Evolutionary conservation across 2,113 vertebrate genomes (phyloP), one percentile per base, ranked within the genome.

Genomic region (Toxotes jaculatrix): DNA sequence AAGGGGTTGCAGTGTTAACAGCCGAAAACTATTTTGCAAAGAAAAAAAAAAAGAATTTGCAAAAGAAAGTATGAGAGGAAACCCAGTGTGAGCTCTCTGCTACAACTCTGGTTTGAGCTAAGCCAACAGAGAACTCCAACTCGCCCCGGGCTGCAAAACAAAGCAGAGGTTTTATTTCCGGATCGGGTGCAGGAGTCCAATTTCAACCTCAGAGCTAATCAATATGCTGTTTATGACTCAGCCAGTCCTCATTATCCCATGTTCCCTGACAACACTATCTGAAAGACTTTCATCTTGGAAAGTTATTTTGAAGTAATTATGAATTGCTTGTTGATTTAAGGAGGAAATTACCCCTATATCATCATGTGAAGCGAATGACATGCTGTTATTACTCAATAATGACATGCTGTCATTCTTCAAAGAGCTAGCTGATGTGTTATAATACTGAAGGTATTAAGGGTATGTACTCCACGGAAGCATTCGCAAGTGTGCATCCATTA

Each of bases 401-500:
- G 36, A 38, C 45, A 59, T 3, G 21, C 43, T 74, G 62, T 53
- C 68, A 45, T 43, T 61, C 56, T 62, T 74, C 23, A 45, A 60
- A 74, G 49, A 69, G 10, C 9, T 14, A 60, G 47, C 72, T 74
- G 68, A 53, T 53, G 12, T 42, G 45, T 42, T 69, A 7, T 55
- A 40, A 40, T 21, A 42, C 27, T 70, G 34, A 60, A 17, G 49
- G 13, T 71, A 57, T 66, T 65, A 63, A 70, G 66, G 23, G 27
- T 59, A 38, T 63, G 23, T 43, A 12, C 40, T 36, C 40, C 17
- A 49, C 0, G 21, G 53, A 61, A 49, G 47, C 74, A 85, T 79
- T 62, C 66, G 19, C n/a, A 43, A 83, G 60, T 83, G 59, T 77
- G 85, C 73, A 63, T 84, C 80, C 61, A 84, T 64, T 84, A 86